phyloP scores from a whole-genome alignment of 2,113 vertebrate genomes.

The Tursiops truncatus region DNA sequence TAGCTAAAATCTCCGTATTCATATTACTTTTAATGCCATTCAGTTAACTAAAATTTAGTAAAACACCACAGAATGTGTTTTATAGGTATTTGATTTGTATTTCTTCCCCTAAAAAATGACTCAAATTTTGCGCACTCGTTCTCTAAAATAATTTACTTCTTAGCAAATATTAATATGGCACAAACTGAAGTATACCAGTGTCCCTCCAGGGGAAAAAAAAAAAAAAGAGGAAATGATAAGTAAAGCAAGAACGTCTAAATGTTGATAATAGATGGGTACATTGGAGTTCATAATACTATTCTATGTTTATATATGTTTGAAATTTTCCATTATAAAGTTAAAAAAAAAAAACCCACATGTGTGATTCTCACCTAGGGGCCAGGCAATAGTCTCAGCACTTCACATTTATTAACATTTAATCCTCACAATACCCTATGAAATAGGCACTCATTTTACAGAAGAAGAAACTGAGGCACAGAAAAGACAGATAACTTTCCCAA shows the following conservation, averaged over 20 bases:
- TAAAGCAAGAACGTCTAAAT: conserved; percentile 28
- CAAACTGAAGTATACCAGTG: neutral
- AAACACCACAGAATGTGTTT: neutral
- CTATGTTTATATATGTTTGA: neutral
- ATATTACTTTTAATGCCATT: conserved; percentile 32
- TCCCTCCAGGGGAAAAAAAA: neutral
- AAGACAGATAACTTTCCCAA: neutral
- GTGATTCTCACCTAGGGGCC: neutral
- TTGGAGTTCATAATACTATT: neutral
- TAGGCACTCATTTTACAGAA: neutral
- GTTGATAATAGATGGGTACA: neutral
- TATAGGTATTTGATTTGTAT: neutral
- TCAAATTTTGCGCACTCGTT: neutral
- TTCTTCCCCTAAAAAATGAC: conserved; percentile 3
- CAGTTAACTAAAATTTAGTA: conserved; percentile 37
- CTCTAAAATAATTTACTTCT: conserved; percentile 45
- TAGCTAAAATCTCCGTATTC: conserved; percentile 28
- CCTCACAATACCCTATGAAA: neutral
- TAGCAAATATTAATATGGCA: conserved; percentile 27
- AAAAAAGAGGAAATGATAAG: neutral
- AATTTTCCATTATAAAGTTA: neutral
- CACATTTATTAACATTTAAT: neutral
- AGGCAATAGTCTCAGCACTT: neutral
- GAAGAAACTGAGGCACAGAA: neutral
- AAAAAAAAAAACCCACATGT: neutral